Percentiles rank a stretch among this genome's conserved stretches.
phyloP scores from a whole-genome alignment of 1,140 invertebrate species.

The Liolophura sinensis region DNA sequence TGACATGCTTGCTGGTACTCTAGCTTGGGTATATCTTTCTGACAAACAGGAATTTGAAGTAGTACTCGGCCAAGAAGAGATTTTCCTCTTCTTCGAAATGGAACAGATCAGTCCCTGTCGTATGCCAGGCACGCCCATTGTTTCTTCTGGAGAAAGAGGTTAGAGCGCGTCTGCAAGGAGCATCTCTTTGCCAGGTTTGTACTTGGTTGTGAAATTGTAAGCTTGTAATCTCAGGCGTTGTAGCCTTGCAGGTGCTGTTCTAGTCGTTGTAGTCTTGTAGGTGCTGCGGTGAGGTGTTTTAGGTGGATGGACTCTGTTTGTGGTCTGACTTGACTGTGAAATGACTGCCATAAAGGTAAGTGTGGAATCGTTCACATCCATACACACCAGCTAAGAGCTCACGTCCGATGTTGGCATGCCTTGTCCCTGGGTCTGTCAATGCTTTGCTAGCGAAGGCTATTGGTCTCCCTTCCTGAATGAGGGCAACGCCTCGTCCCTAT shows the following conservation, averaged over 20 bases:
- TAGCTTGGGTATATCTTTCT: too few relatives aligned
- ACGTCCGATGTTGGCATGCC: background rate
- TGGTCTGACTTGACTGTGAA: background rate
- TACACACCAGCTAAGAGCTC: too few relatives aligned
- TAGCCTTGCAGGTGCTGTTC: too few relatives aligned
- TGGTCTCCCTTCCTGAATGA: background rate
- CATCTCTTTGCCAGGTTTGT: constrained; percentile 3
- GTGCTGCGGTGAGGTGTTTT: background rate
- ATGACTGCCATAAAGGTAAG: background rate
- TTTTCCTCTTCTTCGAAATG: too few relatives aligned
- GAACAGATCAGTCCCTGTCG: too few relatives aligned
- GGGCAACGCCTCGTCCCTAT: background rate
- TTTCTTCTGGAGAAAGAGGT: background rate
- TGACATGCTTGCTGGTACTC: too few relatives aligned
- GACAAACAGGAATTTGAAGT: too few relatives aligned
- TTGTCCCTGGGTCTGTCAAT: background rate
- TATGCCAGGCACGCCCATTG: background rate
- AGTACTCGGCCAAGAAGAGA: too few relatives aligned
- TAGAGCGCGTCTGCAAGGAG: constrained; percentile 3
- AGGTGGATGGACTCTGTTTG: constrained; percentile 2
- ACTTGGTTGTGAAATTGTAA: background rate
- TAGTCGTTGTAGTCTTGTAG: background rate
- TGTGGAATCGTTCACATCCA: background rate
- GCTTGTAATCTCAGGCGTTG: too few relatives aligned
- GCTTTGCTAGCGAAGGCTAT: background rate